Base-by-base conservation (phyloP, 2,888 invertebrate genomes). In the Choristoneura rosaceana region DNA sequence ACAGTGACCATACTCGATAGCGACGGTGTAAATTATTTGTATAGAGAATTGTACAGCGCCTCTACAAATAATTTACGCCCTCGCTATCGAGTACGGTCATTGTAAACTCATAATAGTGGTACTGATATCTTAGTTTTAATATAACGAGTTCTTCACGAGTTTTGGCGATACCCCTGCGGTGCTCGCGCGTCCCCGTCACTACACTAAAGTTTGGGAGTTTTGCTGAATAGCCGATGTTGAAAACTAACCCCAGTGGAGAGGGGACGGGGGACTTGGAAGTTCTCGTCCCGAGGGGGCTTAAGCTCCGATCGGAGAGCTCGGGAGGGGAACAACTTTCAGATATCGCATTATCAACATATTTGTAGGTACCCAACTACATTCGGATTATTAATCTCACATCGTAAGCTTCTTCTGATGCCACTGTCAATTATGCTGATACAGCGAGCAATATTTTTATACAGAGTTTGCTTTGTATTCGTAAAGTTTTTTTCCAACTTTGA, bases 151-250 rank as follows among this genome's bases (percentile, higher is more conserved):
- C 38, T 38, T 38, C 38, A 38, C 7, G 38, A n/a, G 14, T n/a
- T 47, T 47, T 17, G 50, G 7, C 17, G 15, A 17, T 52, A 52
- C 50, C 9, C 15, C 15, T 5, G 17, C 15, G 15, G 3, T 52
- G 47, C n/a, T 52, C 9, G 15, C 50, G n/a, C 50, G 15, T 15
- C 50, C 50, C 50, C 15, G 47, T 55, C 33, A 55, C 66, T 61
- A 60, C 61, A 67, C 61, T 62, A 45, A 62, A 71, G 66, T 71
- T 71, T 67, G 71, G 55, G 61, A 71, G 71, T 67, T 71, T 58
- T 66, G 66, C 71, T 67, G 71, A 71, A 61, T 66, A 61, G 61
- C 15, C 55, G n/a, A 61, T 62, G 61, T 67, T 62, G 43, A 71
- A 71, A 71, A 67, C 66, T 71, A 67, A 66, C 71, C 66, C 66